Evolutionary conservation across 2,797 vertebrate species (phyloP).

Genomic region (Decapterus maruadsi): DNA sequence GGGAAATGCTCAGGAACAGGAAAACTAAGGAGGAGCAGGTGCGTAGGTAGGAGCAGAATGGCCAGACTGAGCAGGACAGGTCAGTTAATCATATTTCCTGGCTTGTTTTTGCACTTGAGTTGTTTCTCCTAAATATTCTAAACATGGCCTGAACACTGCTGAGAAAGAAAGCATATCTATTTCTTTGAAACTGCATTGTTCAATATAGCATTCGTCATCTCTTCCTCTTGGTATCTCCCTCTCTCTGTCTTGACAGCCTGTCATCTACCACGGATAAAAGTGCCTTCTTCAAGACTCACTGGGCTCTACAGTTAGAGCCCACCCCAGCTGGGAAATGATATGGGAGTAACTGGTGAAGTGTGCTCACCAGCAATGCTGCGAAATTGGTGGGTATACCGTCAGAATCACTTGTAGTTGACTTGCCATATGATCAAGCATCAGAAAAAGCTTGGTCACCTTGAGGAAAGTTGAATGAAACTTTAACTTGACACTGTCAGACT

Average conservation of each 20-base stretch:
- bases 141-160: neutral
- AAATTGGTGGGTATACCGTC: slow-evolving; percentile 59
- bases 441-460: slow-evolving; percentile 57
- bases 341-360: slow-evolving; percentile 56
- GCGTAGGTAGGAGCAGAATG: no score
- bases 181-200: neutral
- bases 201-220: slow-evolving; percentile 1
- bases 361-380: slow-evolving; percentile 42
- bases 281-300: slow-evolving; percentile 62
- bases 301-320: slow-evolving; percentile 66
- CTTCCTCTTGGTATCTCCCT: slow-evolving; percentile 24
- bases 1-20: no score
- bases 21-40: no score
- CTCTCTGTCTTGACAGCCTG: slow-evolving; percentile 29
- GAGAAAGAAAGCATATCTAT: neutral
- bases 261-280: slow-evolving; percentile 44
- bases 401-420: slow-evolving; percentile 43
- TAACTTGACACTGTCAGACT: neutral
- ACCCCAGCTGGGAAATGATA: slow-evolving; percentile 64
- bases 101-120: no score
- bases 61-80: no score
- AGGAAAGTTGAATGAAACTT: slow-evolving; percentile 43
- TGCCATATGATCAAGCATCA: slow-evolving; percentile 30
- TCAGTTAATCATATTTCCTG: no score
- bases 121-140: neutral